A percentile compares a stretch with the other conserved stretches of the same genome.
Conservation (phyloP, 2,113 vertebrate species). For the Rhagologus leucostigma region DNA sequence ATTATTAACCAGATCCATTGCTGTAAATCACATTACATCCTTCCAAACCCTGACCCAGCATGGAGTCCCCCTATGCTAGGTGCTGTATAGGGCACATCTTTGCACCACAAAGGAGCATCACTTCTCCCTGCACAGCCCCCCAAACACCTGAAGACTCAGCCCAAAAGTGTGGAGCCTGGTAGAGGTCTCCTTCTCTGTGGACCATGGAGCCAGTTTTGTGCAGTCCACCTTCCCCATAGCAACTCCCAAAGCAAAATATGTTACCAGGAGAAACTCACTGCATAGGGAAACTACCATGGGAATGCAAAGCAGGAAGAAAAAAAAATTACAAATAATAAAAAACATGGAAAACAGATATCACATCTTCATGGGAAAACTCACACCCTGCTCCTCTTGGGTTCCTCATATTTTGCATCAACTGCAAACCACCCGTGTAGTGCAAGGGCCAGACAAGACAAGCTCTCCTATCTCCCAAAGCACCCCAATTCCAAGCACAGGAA, state of each 20-base stretch:
- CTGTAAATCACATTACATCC: conserved; percentile 59
- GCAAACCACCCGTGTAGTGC: not conserved
- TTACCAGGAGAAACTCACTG: not conserved
- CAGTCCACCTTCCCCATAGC: not conserved
- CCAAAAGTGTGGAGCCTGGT: accelerated
- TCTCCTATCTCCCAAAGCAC: not conserved
- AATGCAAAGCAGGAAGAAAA: not conserved
- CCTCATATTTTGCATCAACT: not conserved
- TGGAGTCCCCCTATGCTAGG: not conserved
- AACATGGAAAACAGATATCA: not conserved
- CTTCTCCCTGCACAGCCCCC: accelerated
- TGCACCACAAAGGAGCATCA: not conserved
- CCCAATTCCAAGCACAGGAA: not conserved
- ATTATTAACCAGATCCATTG: conserved; percentile 64
- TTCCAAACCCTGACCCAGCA: conserved; percentile 15
- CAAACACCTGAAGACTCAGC: not conserved
- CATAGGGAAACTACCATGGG: not conserved
- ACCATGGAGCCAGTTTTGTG: accelerated
- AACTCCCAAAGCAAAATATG: not conserved
- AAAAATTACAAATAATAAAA: not conserved
- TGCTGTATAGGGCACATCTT: not conserved
- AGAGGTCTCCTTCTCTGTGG: not conserved
- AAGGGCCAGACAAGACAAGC: not conserved
- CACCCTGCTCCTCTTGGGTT: not conserved
- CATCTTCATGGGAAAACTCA: not conserved